These are phyloP conservation scores for Drosophila auraria DNA, from an alignment of 1,140 invertebrate genomes.

Conservation along the genomic window DNA sequence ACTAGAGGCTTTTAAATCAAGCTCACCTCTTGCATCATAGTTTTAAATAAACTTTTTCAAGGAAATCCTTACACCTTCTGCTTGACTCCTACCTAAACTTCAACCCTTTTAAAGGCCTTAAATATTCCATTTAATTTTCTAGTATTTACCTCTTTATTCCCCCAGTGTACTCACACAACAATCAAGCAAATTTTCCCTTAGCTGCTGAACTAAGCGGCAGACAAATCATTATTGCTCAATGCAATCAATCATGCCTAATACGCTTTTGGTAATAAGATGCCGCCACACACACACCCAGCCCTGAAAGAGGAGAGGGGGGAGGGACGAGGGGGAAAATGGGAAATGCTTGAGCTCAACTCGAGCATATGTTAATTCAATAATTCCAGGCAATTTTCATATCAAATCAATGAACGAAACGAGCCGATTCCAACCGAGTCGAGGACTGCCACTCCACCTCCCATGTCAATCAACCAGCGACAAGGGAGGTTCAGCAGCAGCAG, in stretches of 20 bases:
- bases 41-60: background rate
- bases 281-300: slow-evolving; percentile 45
- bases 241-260: slow-evolving; percentile 83
- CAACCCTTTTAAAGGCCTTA: background rate
- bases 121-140: too few species aligned
- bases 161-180: background rate
- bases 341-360: slow-evolving; percentile 77
- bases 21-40: too few species aligned
- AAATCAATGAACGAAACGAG: slow-evolving; percentile 62
- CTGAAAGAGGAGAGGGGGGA: background rate
- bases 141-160: background rate
- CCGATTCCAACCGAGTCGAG: slow-evolving; percentile 14
- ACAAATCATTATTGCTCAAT: slow-evolving; percentile 80
- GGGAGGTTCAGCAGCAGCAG: slow-evolving; percentile 11
- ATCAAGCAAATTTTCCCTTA: slow-evolving; percentile 28
- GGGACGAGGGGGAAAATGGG: slow-evolving; percentile 21
- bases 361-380: slow-evolving; percentile 84
- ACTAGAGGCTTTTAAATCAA: too few species aligned
- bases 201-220: slow-evolving; percentile 52
- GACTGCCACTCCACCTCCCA: slow-evolving; percentile 20
- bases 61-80: too few species aligned
- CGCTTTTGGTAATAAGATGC: slow-evolving; percentile 82
- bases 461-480: slow-evolving; percentile 72
- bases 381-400: slow-evolving; percentile 84
- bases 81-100: too few species aligned